Conservation (phyloP, 1,140 invertebrate species). For the Dendroctonus ponderosae region DNA sequence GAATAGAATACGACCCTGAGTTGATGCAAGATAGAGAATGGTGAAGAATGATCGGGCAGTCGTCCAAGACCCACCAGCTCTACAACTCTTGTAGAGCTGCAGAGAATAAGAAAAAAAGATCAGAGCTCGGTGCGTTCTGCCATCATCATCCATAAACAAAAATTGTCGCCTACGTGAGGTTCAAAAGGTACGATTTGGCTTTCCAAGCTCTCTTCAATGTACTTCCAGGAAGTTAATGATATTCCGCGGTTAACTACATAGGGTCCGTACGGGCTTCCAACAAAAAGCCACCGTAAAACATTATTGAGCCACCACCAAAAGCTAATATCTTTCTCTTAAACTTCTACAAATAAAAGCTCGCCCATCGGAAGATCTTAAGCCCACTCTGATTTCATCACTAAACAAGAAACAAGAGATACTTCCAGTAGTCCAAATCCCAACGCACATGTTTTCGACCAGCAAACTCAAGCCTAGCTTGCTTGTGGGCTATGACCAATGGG, state of each 20-base stretch:
- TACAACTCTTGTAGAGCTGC: no score
- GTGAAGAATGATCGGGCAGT: no score
- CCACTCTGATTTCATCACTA: not conserved
- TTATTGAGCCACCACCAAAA: not conserved
- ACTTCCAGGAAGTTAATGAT: not conserved
- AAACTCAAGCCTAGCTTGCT: conserved; percentile 1
- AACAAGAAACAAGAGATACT: no score
- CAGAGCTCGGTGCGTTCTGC: not conserved
- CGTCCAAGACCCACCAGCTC: no score
- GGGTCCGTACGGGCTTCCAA: not conserved
- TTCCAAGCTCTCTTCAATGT: not conserved
- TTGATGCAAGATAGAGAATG: no score
- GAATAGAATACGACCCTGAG: no score
- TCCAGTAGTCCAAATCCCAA: conserved; percentile 3
- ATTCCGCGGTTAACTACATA: not conserved
- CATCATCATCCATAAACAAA: conserved; percentile 3
- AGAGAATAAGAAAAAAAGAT: not conserved
- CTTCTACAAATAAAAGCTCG: conserved; percentile 2
- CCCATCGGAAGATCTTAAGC: conserved; percentile 8
- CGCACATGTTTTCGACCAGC: not conserved
- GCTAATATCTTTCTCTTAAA: not conserved
- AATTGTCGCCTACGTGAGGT: not conserved
- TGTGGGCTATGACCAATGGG: not conserved
- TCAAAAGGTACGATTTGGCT: not conserved
- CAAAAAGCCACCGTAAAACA: not conserved